These are phyloP conservation scores for Melanostigma gelatinosum DNA, from an alignment of 2,113 vertebrate species.

Conservation along the genomic window DNA sequence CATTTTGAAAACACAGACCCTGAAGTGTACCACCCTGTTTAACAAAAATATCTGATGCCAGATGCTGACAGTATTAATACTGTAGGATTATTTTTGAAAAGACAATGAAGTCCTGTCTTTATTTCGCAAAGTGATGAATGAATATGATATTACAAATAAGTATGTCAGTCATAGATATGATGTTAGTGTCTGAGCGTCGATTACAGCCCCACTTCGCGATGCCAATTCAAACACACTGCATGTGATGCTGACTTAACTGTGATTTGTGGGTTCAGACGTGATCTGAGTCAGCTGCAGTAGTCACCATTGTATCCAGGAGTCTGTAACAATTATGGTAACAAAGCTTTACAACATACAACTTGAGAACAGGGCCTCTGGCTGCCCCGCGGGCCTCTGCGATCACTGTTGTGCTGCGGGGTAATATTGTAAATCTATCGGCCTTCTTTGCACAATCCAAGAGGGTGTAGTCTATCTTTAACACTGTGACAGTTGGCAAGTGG, in stretches of 20 bases:
- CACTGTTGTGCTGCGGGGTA: conserved; percentile 44
- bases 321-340: conserved; percentile 68
- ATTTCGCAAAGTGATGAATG: neutral
- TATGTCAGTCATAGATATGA: neutral
- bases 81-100: neutral
- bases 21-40: neutral
- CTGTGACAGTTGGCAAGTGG: conserved; percentile 67
- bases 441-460: conserved; percentile 54
- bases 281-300: conserved; percentile 64
- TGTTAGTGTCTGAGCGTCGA: neutral
- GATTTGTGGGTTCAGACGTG: conserved; percentile 62
- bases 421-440: conserved; percentile 61
- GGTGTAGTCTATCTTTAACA: conserved; percentile 67
- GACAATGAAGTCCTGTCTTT: neutral
- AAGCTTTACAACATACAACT: conserved; percentile 65
- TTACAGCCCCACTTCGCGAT: conserved; percentile 8
- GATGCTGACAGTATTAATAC: neutral
- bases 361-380: conserved; percentile 48
- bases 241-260: conserved; percentile 32
- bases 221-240: neutral
- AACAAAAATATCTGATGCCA: neutral
- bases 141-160: neutral
- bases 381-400: conserved; percentile 30
- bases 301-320: conserved; percentile 61
- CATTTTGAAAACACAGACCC: neutral